Percentiles rank a stretch among this genome's conserved stretches.
phyloP scores from a whole-genome alignment of 1,140 invertebrate species.

The Atta colombica region DNA sequence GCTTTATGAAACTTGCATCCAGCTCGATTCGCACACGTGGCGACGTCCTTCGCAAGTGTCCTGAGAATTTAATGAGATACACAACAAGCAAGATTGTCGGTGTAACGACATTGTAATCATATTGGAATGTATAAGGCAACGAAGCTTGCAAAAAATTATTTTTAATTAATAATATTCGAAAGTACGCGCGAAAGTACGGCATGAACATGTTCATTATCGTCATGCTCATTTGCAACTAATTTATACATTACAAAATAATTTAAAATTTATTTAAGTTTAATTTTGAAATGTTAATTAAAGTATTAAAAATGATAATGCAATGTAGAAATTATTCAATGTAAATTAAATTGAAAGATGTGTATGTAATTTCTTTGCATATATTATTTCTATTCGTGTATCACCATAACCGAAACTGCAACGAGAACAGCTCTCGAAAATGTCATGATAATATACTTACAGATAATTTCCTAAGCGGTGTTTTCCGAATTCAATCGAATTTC shows the following conservation, averaged over 20 bases:
- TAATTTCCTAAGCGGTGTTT: slow-evolving; percentile 30
- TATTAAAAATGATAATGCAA: slow-evolving; percentile 3
- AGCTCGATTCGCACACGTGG: slow-evolving; percentile 7
- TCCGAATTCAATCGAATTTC: slow-evolving; percentile 44
- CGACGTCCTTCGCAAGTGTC: slow-evolving; percentile 16
- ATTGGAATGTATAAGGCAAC: background rate
- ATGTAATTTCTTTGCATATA: background rate
- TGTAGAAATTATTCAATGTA: slow-evolving; percentile 5
- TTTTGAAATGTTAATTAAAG: slow-evolving; percentile 21
- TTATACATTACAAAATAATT: slow-evolving; percentile 3
- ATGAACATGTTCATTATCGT: slow-evolving; percentile 6
- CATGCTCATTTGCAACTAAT: slow-evolving; percentile 7
- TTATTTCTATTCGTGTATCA: background rate
- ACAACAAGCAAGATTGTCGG: slow-evolving; percentile 5
- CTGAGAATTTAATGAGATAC: slow-evolving; percentile 51
- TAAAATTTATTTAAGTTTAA: slow-evolving; percentile 15
- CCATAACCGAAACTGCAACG: background rate
- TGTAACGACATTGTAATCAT: background rate
- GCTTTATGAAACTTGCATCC: slow-evolving; percentile 54
- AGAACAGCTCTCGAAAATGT: slow-evolving; percentile 7
- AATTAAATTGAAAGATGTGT: background rate
- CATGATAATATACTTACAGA: background rate
- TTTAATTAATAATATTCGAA: slow-evolving; percentile 23
- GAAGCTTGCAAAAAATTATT: slow-evolving; percentile 16
- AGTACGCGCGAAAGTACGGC: too few species aligned